A percentile compares a stretch with the other conserved stretches of the same genome.
Conservation (phyloP, 2,113 vertebrate species). For the Odocoileus hemionus region DNA sequence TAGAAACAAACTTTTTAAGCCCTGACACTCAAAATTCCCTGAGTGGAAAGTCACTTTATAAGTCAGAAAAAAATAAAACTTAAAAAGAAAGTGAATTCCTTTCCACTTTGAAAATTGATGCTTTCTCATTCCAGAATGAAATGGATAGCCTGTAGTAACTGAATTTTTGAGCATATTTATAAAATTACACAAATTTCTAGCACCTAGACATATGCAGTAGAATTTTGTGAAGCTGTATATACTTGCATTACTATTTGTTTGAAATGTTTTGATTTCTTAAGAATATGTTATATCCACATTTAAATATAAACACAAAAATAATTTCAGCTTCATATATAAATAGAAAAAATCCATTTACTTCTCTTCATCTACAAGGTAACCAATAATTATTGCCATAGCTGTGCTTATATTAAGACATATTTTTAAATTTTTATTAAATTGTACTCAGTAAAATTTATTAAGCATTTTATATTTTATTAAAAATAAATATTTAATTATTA, state of each 20-base stretch:
- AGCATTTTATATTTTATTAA: not conserved
- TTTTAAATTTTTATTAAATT: not conserved
- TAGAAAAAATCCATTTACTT: not conserved
- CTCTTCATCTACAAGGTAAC: not conserved
- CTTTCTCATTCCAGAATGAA: not conserved
- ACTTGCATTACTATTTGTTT: slow-evolving; percentile 11
- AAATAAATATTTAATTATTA: not conserved
- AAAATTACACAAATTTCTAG: not conserved
- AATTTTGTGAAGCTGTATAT: not conserved
- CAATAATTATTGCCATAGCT: not conserved
- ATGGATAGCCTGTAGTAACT: not conserved
- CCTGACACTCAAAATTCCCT: not conserved
- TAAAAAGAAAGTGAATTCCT: not conserved
- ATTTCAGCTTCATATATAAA: not conserved
- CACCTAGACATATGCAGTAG: not conserved
- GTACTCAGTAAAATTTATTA: not conserved
- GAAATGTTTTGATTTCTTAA: slow-evolving; percentile 37
- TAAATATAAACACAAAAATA: slow-evolving; percentile 34
- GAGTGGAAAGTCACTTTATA: not conserved
- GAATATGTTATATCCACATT: not conserved
- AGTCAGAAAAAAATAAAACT: not conserved
- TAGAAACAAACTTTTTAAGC: not conserved
- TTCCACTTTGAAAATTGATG: not conserved
- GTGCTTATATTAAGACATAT: not conserved
- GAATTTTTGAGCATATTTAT: not conserved